phyloP scores from a whole-genome alignment of 2,113 vertebrate genomes.

The Syngnathoides biaculeatus region DNA sequence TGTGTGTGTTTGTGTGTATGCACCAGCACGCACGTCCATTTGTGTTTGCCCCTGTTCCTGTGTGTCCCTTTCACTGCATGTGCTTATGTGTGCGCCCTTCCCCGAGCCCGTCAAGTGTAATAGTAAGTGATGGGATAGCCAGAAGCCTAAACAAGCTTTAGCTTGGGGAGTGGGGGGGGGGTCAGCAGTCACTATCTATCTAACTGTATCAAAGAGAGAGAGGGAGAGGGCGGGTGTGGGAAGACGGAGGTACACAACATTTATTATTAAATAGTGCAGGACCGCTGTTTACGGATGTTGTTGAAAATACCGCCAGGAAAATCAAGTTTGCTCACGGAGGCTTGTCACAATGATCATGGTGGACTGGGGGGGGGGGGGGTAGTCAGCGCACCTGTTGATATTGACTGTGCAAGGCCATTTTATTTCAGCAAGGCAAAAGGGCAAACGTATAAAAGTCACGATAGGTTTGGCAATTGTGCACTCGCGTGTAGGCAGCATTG shows the following conservation, averaged over 20 bases:
- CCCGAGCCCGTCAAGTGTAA: conserved; percentile 44
- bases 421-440: neutral
- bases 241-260: conserved; percentile 11
- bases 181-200: conserved; percentile 50
- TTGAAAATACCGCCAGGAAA: conserved; percentile 4
- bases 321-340: neutral
- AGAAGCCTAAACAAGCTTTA: conserved; percentile 59
- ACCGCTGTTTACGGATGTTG: conserved; percentile 6
- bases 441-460: neutral
- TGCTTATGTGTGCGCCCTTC: conserved; percentile 30
- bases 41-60: neutral
- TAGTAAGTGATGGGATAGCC: conserved; percentile 57
- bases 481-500: too few relatives aligned
- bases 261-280: conserved; percentile 40
- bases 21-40: conserved; percentile 11
- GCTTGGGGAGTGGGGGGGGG: conserved; percentile 34
- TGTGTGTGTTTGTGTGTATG: neutral
- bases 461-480: neutral
- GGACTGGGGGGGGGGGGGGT: too few relatives aligned
- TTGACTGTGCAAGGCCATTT: neutral
- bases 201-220: conserved; percentile 30
- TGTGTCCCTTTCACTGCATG: conserved; percentile 13
- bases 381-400: neutral
- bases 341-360: neutral
- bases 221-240: neutral